These are phyloP conservation scores for Fissipunctia ypsillon DNA, from an alignment of 2,888 invertebrate species.

Conservation along the genomic window DNA sequence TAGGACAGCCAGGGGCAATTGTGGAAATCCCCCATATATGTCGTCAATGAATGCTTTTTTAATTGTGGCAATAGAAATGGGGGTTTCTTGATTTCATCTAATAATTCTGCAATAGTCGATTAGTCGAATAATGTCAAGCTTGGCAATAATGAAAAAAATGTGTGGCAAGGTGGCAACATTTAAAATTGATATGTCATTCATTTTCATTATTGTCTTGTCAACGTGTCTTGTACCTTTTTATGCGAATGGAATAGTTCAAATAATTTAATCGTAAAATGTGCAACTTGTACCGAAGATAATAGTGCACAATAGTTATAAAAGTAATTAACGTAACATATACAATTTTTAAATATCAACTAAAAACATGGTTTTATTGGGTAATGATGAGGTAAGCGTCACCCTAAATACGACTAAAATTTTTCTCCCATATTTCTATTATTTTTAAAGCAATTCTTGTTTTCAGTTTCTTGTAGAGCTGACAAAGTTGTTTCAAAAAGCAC, in stretches of 20 bases:
- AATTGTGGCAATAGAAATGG: too few relatives aligned
- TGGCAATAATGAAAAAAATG: not conserved
- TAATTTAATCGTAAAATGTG: slow-evolving; percentile 69
- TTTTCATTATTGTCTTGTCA: slow-evolving; percentile 62
- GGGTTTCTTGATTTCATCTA: not conserved
- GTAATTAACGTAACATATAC: slow-evolving; percentile 45
- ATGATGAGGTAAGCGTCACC: slow-evolving; percentile 90
- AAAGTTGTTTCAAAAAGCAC: slow-evolving; percentile 96
- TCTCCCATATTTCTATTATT: slow-evolving; percentile 27
- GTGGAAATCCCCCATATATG: too few relatives aligned
- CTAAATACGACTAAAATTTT: not conserved
- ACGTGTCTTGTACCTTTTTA: slow-evolving; percentile 68
- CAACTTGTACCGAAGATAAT: slow-evolving; percentile 57
- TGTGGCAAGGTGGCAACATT: slow-evolving; percentile 40
- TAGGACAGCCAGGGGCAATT: too few relatives aligned
- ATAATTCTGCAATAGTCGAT: not conserved
- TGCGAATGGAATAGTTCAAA: slow-evolving; percentile 46
- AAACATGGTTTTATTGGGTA: slow-evolving; percentile 92
- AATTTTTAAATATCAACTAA: slow-evolving; percentile 44
- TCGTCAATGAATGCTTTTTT: too few relatives aligned
- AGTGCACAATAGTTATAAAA: slow-evolving; percentile 44
- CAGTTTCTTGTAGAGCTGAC: slow-evolving; percentile 96
- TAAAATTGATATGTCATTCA: slow-evolving; percentile 40
- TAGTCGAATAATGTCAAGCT: not conserved
- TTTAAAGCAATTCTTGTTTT: slow-evolving; percentile 74